Evolutionary conservation across 2,888 invertebrate genomes (phyloP).

Genomic region (Coleophora flavipennella): DNA sequence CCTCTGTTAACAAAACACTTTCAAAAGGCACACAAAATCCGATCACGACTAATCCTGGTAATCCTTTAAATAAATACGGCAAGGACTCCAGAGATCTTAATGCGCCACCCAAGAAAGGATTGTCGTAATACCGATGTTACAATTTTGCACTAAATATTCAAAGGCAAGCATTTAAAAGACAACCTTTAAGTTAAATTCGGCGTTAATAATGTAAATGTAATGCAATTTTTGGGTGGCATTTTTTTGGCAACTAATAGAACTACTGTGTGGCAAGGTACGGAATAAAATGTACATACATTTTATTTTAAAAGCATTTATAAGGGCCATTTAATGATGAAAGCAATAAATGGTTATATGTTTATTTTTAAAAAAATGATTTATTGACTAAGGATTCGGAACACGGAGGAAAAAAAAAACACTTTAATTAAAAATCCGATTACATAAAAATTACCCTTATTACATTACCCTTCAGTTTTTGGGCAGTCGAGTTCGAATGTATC

Average conservation of each 20-base stretch:
- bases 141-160: slow-evolving; percentile 25
- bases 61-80: slow-evolving; percentile 60
- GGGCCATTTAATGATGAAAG: too few species aligned
- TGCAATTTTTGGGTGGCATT: slow-evolving; percentile 33
- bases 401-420: too few species aligned
- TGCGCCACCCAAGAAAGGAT: slow-evolving; percentile 44
- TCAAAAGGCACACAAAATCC: slow-evolving; percentile 23
- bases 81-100: slow-evolving; percentile 29
- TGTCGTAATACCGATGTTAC: slow-evolving; percentile 19
- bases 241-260: slow-evolving; percentile 3
- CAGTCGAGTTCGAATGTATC: too few species aligned
- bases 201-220: slow-evolving; percentile 19
- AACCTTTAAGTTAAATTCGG: slow-evolving; percentile 25
- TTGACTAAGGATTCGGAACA: too few species aligned
- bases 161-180: slow-evolving; percentile 12
- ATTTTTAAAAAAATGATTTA: too few species aligned
- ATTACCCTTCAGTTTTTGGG: too few species aligned
- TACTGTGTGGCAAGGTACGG: slow-evolving; percentile 14
- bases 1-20: slow-evolving; percentile 39
- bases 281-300: too few species aligned
- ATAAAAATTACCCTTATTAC: too few species aligned
- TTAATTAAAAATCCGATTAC: too few species aligned
- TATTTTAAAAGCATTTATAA: too few species aligned
- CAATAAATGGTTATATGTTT: too few species aligned
- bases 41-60: slow-evolving; percentile 38